Evolutionary conservation across 2,113 vertebrate genomes (phyloP).

Genomic region (Ariopsis seemanni): DNA sequence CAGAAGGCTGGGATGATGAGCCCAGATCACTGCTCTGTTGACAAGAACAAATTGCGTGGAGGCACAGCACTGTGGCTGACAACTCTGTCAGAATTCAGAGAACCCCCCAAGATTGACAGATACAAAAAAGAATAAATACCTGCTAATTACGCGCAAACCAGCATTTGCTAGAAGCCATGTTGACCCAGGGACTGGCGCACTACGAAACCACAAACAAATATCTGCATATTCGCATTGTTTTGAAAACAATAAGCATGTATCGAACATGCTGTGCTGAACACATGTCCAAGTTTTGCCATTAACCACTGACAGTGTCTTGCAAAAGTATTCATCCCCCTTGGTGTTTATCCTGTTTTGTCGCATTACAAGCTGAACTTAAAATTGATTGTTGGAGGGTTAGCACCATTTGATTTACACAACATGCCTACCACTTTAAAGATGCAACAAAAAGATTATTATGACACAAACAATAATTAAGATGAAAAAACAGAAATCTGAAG

Average conservation of each 20-base stretch:
- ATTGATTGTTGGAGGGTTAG: no score
- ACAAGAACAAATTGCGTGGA: slow-evolving; percentile 67
- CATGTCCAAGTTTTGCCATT: slow-evolving; percentile 44
- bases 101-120: slow-evolving; percentile 62
- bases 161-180: slow-evolving; percentile 64
- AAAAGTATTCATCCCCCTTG: no score
- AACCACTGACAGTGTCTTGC: slow-evolving; percentile 21
- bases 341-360: no score
- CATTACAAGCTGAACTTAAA: no score
- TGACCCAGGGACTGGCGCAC: slow-evolving; percentile 41
- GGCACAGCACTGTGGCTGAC: slow-evolving; percentile 55
- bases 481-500: no score
- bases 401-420: no score
- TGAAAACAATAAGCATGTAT: slow-evolving; percentile 35
- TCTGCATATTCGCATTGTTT: slow-evolving; percentile 22
- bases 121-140: slow-evolving; percentile 66
- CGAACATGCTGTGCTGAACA: slow-evolving; percentile 15
- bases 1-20: slow-evolving; percentile 72
- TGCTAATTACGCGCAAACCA: slow-evolving; percentile 68
- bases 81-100: slow-evolving; percentile 66
- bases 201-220: not conserved
- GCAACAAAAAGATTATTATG: no score
- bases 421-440: no score
- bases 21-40: slow-evolving; percentile 67
- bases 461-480: no score